A percentile compares a stretch with the other conserved stretches of the same genome.
phyloP scores from a whole-genome alignment of 2,113 vertebrate species.

The Trogon surrucura region DNA sequence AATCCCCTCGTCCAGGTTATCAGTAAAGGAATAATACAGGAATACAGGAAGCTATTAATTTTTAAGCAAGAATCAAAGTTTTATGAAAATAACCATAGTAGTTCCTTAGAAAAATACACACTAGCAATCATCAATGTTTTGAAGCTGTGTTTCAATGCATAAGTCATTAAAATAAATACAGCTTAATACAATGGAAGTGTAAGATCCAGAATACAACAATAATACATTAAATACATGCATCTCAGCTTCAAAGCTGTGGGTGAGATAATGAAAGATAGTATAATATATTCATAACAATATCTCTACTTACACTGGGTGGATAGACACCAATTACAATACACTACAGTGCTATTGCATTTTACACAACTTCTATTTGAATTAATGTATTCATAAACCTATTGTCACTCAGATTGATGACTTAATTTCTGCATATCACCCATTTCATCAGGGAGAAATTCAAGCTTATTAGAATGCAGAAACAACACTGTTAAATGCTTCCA shows the following conservation, averaged over 20 bases:
- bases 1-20: too few relatives aligned
- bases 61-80: neutral
- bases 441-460: slow-evolving; percentile 95
- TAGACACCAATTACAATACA: too few relatives aligned
- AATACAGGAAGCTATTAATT: neutral
- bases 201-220: neutral
- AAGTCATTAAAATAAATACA: neutral
- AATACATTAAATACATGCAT: neutral
- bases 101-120: neutral
- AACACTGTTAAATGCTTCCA: slow-evolving; percentile 93
- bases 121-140: neutral
- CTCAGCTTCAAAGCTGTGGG: neutral
- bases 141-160: neutral
- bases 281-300: neutral
- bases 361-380: slow-evolving; percentile 19
- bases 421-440: slow-evolving; percentile 98
- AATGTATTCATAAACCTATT: slow-evolving; percentile 88
- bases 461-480: slow-evolving; percentile 97
- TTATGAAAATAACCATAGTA: neutral
- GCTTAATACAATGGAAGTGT: neutral
- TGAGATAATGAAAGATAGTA: neutral
- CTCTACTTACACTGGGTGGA: too few relatives aligned
- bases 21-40: too few relatives aligned
- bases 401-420: slow-evolving; percentile 95
- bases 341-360: neutral